Evolutionary conservation across 2,113 vertebrate species (phyloP).

Genomic region (Epinephelus cyanopodus): DNA sequence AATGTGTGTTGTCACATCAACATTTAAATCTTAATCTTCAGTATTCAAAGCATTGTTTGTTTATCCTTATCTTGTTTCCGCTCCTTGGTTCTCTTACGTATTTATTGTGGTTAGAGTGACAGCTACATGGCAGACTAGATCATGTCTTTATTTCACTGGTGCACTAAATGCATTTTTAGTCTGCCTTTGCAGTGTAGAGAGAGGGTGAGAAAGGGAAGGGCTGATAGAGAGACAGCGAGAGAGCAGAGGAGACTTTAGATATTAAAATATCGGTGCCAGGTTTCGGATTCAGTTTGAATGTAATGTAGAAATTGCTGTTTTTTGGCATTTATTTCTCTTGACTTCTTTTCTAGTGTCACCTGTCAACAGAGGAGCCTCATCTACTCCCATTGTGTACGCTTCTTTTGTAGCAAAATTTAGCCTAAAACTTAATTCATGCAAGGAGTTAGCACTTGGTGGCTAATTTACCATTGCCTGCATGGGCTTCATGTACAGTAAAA

Average conservation of each 20-base stretch:
- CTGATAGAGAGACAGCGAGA: neutral
- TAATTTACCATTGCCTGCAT: neutral
- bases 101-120: neutral
- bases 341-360: neutral
- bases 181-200: neutral
- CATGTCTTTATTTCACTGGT: neutral
- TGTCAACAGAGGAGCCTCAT: neutral
- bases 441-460: neutral
- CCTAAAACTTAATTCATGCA: neutral
- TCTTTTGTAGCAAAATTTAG: neutral
- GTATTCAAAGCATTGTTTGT: slow-evolving; percentile 4
- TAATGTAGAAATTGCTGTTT: neutral
- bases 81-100: neutral
- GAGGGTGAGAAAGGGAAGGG: neutral
- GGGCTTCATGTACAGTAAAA: neutral
- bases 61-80: neutral
- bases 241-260: neutral
- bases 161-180: neutral
- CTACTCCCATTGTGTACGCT: neutral
- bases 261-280: neutral
- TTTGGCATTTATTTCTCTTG: neutral
- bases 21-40: slow-evolving; percentile 10
- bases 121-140: neutral
- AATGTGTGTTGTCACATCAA: neutral
- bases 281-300: neutral